A percentile compares a stretch with the other conserved stretches of the same genome.
Conservation (phyloP, 2,797 vertebrate genomes). For the Eremophila alpestris region DNA sequence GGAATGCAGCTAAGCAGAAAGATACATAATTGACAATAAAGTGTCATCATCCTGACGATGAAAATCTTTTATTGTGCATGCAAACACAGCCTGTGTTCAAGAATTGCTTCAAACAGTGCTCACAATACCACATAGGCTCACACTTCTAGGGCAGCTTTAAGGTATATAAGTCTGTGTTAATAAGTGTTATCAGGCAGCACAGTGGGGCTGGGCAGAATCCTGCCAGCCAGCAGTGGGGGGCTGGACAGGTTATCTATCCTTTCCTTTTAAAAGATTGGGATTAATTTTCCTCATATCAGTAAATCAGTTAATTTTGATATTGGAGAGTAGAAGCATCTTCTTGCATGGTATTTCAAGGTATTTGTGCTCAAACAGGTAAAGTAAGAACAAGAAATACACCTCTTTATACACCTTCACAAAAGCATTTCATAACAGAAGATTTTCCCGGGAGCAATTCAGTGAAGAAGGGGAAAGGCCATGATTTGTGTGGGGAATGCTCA, state of each 20-base stretch:
- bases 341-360: background rate
- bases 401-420: background rate
- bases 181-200: background rate
- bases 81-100: background rate
- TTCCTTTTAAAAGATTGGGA: background rate
- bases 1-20: slow-evolving; percentile 14
- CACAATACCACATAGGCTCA: background rate
- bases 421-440: background rate
- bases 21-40: slow-evolving; percentile 44
- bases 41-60: background rate
- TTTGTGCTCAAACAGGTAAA: background rate
- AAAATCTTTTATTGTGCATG: background rate
- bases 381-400: background rate
- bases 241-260: background rate
- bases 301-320: background rate
- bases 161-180: background rate
- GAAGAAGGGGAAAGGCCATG: background rate
- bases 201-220: background rate
- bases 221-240: background rate
- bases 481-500: background rate
- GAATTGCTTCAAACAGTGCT: background rate
- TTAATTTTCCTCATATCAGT: background rate
- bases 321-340: background rate
- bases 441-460: background rate
- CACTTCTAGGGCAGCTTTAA: fast-evolving